Conservation (phyloP, 2,888 invertebrate species). For the Coenonympha arcania region DNA sequence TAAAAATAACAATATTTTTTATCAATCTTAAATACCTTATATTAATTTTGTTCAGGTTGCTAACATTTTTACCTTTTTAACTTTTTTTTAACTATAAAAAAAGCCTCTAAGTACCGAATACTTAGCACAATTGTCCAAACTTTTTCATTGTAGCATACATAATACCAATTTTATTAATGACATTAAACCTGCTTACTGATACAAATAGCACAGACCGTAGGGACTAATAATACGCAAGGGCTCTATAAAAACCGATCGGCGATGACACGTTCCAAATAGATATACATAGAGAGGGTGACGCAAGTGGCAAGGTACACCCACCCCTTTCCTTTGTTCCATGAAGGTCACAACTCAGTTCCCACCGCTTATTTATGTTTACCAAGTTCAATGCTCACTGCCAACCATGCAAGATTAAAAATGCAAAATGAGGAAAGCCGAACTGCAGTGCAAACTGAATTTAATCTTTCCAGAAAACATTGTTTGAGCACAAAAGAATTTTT, state of each 20-base stretch:
- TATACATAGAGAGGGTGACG: slow-evolving; percentile 29
- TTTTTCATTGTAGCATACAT: too few species aligned
- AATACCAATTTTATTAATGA: too few species aligned
- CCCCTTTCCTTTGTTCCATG: slow-evolving; percentile 47
- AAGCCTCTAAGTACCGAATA: too few species aligned
- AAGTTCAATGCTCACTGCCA: slow-evolving; percentile 31
- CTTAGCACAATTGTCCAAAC: too few species aligned
- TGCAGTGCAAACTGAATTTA: slow-evolving; percentile 2
- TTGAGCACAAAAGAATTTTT: not conserved
- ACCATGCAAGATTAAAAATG: slow-evolving; percentile 11
- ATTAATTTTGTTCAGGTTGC: too few species aligned
- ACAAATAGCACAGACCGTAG: not conserved
- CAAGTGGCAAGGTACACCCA: slow-evolving; percentile 21
- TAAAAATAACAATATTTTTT: too few species aligned
- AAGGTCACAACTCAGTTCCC: slow-evolving; percentile 40
- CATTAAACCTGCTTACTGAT: not conserved
- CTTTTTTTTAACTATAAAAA: too few species aligned
- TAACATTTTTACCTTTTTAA: too few species aligned
- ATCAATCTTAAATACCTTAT: too few species aligned
- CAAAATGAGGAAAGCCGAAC: not conserved
- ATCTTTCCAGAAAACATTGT: slow-evolving; percentile 6
- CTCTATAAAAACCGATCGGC: slow-evolving; percentile 2
- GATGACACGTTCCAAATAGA: slow-evolving; percentile 16
- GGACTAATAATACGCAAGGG: not conserved
- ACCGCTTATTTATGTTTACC: slow-evolving; percentile 23